Evolutionary conservation across 2,113 vertebrate genomes (phyloP).

Genomic region (Zonotrichia leucophrys): DNA sequence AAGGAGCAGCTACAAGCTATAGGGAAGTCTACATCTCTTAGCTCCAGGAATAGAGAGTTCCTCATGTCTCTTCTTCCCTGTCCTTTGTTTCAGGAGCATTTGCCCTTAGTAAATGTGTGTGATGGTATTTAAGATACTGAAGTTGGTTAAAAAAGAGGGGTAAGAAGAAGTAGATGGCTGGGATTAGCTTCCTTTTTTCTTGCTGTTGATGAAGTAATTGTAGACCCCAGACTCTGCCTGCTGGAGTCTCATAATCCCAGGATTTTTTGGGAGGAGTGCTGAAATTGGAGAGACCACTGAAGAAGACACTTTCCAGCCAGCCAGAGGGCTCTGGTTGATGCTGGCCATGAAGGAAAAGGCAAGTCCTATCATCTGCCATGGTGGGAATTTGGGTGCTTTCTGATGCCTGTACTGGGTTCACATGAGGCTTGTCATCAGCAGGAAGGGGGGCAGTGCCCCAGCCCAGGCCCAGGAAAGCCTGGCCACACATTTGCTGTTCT

Average conservation of each 20-base stretch:
- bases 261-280: not conserved
- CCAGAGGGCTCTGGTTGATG: not conserved
- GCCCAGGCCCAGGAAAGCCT: not conserved
- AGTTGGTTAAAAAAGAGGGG: not conserved
- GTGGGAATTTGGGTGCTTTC: not conserved
- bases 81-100: not conserved
- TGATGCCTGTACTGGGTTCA: not conserved
- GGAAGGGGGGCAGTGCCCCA: not conserved
- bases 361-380: not conserved
- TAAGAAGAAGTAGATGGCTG: not conserved
- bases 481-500: not conserved
- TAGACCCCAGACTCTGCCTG: not conserved
- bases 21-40: not conserved
- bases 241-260: not conserved
- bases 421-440: not conserved
- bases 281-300: not conserved
- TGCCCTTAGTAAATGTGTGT: not conserved
- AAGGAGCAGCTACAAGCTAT: not conserved
- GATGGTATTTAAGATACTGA: not conserved
- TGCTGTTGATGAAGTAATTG: not conserved
- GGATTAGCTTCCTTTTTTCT: not conserved
- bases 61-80: not conserved
- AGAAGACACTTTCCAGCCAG: not conserved
- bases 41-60: not conserved
- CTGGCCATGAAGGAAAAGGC: not conserved